Percentiles rank a stretch among this genome's conserved stretches.
phyloP scores from a whole-genome alignment of 2,888 invertebrate species.

The Tillus elongatus region DNA sequence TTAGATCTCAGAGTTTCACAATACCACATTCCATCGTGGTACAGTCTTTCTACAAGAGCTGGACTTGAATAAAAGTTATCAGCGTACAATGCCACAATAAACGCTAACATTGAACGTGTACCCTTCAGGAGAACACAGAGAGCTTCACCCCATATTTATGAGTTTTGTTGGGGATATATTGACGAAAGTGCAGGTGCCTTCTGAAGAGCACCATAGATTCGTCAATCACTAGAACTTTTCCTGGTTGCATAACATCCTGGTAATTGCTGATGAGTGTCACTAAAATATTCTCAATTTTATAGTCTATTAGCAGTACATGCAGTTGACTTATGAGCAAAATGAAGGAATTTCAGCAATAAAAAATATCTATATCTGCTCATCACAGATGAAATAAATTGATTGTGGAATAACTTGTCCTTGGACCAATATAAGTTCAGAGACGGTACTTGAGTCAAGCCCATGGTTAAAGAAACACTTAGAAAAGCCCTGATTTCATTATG shows the following conservation, averaged over 20 bases:
- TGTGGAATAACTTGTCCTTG: constrained; percentile 6
- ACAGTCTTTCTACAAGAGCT: background rate
- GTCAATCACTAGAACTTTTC: constrained; percentile 11
- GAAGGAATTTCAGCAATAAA: constrained; percentile 7
- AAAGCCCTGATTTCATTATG: constrained; percentile 5
- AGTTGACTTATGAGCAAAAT: constrained; percentile 7
- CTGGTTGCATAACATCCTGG: constrained; percentile 6
- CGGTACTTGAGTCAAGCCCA: constrained; percentile 8
- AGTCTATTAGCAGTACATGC: background rate
- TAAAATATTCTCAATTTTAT: constrained; percentile 6
- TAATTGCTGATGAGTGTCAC: constrained; percentile 4
- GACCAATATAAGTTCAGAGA: constrained; percentile 8
- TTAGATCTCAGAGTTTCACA: constrained; percentile 3
- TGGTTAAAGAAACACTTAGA: constrained; percentile 5
- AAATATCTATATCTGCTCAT: constrained; percentile 5
- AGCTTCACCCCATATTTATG: constrained; percentile 7
- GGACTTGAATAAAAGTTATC: background rate
- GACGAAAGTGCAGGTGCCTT: constrained; percentile 9
- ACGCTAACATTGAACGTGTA: constrained; percentile 7
- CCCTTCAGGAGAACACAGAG: constrained; percentile 4
- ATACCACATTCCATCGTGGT: background rate
- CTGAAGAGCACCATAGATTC: constrained; percentile 11
- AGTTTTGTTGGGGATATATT: constrained; percentile 12
- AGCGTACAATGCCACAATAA: constrained; percentile 3
- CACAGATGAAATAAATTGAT: constrained; percentile 6